Conservation (phyloP, 2,797 vertebrate species). For the Oreortyx pictus region DNA sequence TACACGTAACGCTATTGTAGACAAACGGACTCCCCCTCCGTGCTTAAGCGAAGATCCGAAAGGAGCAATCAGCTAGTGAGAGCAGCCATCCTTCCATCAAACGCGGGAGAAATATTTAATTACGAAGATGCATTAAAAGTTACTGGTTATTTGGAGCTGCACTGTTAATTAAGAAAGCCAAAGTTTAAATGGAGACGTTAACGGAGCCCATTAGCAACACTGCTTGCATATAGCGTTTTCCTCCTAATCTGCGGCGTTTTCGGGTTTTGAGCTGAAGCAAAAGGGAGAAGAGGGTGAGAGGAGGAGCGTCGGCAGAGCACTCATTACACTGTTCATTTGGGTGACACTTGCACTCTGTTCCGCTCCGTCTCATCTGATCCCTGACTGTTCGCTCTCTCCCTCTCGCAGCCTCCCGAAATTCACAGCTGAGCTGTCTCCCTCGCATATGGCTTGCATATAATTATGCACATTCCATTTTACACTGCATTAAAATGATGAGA, state of each 20-base stretch:
- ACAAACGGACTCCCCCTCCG: conserved; percentile 76
- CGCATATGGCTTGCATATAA: conserved; percentile 88
- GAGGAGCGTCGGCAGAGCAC: conserved; percentile 79
- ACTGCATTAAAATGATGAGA: conserved; percentile 87
- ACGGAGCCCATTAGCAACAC: conserved; percentile 78
- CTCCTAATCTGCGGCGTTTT: conserved; percentile 65
- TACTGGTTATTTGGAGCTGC: conserved; percentile 77
- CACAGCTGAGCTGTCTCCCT: conserved; percentile 85
- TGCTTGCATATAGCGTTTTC: conserved; percentile 68
- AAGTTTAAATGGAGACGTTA: conserved; percentile 82
- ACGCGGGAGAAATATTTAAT: conserved; percentile 79
- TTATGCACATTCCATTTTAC: conserved; percentile 87
- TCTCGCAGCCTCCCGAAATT: conserved; percentile 79
- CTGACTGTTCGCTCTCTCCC: conserved; percentile 80
- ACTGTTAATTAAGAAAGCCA: conserved; percentile 81
- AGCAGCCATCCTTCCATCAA: conserved; percentile 78
- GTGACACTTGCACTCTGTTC: conserved; percentile 83
- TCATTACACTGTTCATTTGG: conserved; percentile 84
- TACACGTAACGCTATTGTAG: conserved; percentile 75
- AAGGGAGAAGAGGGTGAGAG: conserved; percentile 79
- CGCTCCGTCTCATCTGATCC: conserved; percentile 79
- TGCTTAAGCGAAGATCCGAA: conserved; percentile 78
- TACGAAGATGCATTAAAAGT: conserved; percentile 79
- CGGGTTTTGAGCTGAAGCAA: conserved; percentile 72
- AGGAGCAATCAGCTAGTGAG: conserved; percentile 74